Base-by-base conservation (phyloP, 2,888 invertebrate species). In the Toxonevra muliebris region DNA sequence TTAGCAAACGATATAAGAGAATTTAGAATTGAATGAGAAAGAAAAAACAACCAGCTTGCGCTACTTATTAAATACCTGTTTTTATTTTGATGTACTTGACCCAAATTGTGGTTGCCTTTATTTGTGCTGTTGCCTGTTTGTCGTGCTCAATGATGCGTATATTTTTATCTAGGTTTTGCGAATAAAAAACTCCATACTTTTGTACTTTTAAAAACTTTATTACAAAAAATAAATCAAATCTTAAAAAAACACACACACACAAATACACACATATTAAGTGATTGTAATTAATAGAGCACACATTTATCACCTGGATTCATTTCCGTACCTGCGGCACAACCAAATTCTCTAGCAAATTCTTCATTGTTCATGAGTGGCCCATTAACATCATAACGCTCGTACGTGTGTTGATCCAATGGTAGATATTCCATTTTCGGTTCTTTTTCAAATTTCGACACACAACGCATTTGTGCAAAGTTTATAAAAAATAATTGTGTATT, bases 281-380 rank as follows among this genome's bases (percentile, higher is more conserved):
- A 60, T 42, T 41, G 41, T 13, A 57, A n/a, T 41, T 61, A 84
- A 71, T 76, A 82, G 62, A 81, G 60, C 50, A 76, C 43, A 71
- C 83, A 83, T 67, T 83, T 84, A 62, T 83, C 82, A 41, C 75
- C 82, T 2, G 75, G 77, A 73, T 84, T 84, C 85, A 83, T 84
- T 7, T 76, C 77, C 0, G 76, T 69, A 63, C 83, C 83, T 3
- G 77, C 65, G 0, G 76, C 71, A 50, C 83, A 83, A 13, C 74
- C 76, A 40, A 84, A 83, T 66, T 83, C 83, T 9, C 80, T 70
- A 1, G 79, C 77, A 59, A 84, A 84, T 58, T 83, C 83, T 10
- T 69, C 70, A 2, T 74, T 77, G 63, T 82, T 82, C 53, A 76
- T 75, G 13, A 82, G 42, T 0, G 79, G 81, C 0, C 82, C 82